Percentiles rank a stretch among this genome's conserved stretches.
Evolutionary conservation across 2,113 vertebrate genomes (phyloP).

Genomic region (Malurus cyaneus): DNA sequence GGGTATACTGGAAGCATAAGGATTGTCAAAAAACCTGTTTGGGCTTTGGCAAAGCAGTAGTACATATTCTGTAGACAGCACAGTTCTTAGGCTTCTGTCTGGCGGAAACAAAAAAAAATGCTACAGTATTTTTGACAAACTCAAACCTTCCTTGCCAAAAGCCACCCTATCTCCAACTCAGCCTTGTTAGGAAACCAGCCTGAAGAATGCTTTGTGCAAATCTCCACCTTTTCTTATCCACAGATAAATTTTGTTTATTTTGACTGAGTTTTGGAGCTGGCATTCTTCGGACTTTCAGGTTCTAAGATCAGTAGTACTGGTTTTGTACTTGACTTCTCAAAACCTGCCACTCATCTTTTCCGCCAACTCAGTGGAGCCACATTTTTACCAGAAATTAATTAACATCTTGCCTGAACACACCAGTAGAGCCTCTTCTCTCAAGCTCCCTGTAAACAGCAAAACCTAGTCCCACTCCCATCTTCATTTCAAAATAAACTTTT

Average conservation of each 20-base stretch:
- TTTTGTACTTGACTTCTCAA: neutral
- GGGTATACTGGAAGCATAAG: neutral
- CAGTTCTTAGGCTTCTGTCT: neutral
- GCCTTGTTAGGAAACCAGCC: neutral
- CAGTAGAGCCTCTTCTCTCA: neutral
- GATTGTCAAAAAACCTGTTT: slow-evolving; percentile 50
- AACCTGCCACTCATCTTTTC: neutral
- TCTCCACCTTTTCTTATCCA: neutral
- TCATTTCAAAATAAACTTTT: neutral
- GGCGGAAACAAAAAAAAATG: neutral
- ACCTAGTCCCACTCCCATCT: neutral
- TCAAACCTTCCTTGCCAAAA: slow-evolving; percentile 17
- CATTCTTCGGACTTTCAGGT: neutral
- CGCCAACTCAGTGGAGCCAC: neutral
- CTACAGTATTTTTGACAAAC: neutral
- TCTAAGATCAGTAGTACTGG: neutral
- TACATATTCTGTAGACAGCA: neutral
- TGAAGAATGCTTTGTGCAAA: neutral
- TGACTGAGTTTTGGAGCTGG: neutral
- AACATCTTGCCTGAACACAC: neutral
- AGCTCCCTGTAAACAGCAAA: neutral
- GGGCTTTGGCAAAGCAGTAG: slow-evolving; percentile 22
- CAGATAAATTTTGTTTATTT: neutral
- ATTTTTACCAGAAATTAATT: neutral
- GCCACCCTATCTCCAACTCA: neutral